Evolutionary conservation across 1,140 invertebrate species (phyloP), one percentile per base, ranked within the genome.

Genomic region (Trichonephila clavata): DNA sequence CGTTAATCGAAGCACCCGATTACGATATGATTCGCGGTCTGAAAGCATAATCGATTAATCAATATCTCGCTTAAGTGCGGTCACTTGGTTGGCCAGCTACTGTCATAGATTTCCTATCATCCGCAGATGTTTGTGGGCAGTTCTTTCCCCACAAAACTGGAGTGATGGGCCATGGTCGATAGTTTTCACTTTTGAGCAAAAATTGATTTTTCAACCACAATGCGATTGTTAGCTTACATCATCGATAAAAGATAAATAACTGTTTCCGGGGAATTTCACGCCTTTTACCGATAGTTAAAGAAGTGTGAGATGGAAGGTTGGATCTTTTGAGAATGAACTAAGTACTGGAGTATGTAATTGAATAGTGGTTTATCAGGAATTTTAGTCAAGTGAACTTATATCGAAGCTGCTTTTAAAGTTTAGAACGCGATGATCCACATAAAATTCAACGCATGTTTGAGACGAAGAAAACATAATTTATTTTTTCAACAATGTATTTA

Each of bases 1-100:
- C 90, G 63, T 86, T 92, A 86, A 92, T 86, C 83, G 90, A 86
- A 86, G 57, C 21, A 7, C 7, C 39, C 71, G 57, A 81, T 89
- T 71, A 63, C 63, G 21, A 27, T 57, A 59, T 32, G 50, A 90
- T 60, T 80, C 65, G 39, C 24, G 71, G 57, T 32, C 59, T 84
- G 83, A 71, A 86, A 92, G 83, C 90, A 90, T 91, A 77, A 91
- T 92, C 90, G 90, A 92, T 92, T 86, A 68, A 92, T 92, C 90
- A 92, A 86, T 92, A 81, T 59, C 43, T 92, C 63, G 14, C 90
- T 86, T 92, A 92, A 92, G 90, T 92, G 90, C 90, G 90, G 90
- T 92, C 90, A 92, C 61, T 92, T 77, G 71, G 71, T n/a, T 84
- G 90, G 59, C 59, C 90, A 43, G 24, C 90, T 68, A 61, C 90